Percentiles rank a stretch among this genome's conserved stretches.
phyloP scores from a whole-genome alignment of 2,113 vertebrate species.

The Penelope pileata region DNA sequence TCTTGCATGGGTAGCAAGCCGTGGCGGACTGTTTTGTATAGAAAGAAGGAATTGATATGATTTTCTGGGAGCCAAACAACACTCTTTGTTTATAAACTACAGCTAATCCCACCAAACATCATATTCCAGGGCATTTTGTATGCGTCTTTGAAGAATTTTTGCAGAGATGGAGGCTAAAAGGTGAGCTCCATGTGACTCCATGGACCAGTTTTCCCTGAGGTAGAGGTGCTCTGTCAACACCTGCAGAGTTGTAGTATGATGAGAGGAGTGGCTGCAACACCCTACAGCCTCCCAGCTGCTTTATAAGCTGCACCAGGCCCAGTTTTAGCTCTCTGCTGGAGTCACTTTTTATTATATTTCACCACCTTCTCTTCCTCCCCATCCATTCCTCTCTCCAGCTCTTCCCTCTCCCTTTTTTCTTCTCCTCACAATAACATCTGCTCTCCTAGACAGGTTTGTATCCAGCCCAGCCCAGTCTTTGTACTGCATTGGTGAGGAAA shows the following conservation, averaged over 20 bases:
- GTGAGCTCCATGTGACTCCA: not conserved
- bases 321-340: not conserved
- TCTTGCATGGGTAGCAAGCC: not conserved
- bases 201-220: not conserved
- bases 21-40: not conserved
- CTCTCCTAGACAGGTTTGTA: not conserved
- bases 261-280: not conserved
- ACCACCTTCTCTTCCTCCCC: not conserved
- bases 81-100: not conserved
- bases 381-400: not conserved
- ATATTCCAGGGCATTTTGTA: not conserved
- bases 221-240: not conserved
- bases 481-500: not conserved
- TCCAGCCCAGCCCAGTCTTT: not conserved
- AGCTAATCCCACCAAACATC: not conserved
- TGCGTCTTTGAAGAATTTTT: not conserved
- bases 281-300: not conserved
- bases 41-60: fast-evolving
- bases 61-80: not conserved
- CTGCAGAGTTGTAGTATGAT: fast-evolving
- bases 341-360: not conserved
- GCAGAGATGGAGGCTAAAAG: not conserved
- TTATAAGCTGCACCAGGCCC: not conserved
- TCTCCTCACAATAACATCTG: not conserved
- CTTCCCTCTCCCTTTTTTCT: fast-evolving